Evolutionary conservation across 2,113 vertebrate genomes (phyloP).

Genomic region (Brachirus orientalis): DNA sequence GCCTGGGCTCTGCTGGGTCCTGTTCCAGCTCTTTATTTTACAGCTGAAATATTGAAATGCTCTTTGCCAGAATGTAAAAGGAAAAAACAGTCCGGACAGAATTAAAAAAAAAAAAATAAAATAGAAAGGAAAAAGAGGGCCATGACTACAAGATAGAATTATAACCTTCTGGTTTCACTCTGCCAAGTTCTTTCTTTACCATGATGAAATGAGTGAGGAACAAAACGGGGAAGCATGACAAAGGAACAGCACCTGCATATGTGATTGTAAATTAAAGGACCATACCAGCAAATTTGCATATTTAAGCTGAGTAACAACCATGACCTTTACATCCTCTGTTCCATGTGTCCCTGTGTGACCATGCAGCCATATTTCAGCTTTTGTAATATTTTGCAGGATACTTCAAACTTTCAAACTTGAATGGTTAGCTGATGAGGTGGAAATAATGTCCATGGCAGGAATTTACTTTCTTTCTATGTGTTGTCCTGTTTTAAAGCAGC

Average conservation of each 20-base stretch:
- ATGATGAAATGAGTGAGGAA: slow-evolving; percentile 1
- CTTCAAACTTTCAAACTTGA: background rate
- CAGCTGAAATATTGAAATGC: slow-evolving; percentile 70
- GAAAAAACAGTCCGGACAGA: slow-evolving; percentile 51
- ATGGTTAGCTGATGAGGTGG: background rate
- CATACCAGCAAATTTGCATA: background rate
- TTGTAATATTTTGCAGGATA: no score
- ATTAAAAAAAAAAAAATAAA: slow-evolving; percentile 21
- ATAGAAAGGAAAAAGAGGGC: no score
- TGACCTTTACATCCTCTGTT: background rate
- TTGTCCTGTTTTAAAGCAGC: background rate
- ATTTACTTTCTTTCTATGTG: background rate
- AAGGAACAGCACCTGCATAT: slow-evolving; percentile 49
- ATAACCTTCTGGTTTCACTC: slow-evolving; percentile 41
- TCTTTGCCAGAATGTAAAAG: slow-evolving; percentile 55
- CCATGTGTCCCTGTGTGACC: background rate
- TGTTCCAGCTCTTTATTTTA: slow-evolving; percentile 65
- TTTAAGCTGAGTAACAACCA: background rate
- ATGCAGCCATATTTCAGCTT: background rate
- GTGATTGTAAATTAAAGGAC: slow-evolving; percentile 33
- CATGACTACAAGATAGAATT: slow-evolving; percentile 41
- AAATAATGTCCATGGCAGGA: background rate
- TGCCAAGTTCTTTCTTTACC: slow-evolving; percentile 41
- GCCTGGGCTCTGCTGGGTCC: slow-evolving; percentile 46
- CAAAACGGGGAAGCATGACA: slow-evolving; percentile 20